Evolutionary conservation across 2,797 vertebrate genomes (phyloP).

Genomic region (Cuculus canorus): DNA sequence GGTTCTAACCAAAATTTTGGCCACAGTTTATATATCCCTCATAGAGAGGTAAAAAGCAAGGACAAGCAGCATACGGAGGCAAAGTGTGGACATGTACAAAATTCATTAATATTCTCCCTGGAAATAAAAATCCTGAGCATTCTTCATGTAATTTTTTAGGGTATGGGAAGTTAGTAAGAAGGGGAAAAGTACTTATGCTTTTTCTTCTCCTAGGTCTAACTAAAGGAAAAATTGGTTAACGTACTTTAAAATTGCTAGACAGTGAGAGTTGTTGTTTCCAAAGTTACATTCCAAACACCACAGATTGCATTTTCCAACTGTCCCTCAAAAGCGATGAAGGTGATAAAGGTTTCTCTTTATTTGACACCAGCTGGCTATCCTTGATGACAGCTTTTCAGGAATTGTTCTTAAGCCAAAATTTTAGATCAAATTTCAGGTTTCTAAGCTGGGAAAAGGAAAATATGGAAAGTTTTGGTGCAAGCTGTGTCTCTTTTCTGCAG

Average conservation of each 20-base stretch:
- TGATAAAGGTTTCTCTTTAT: not conserved
- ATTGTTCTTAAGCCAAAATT: not conserved
- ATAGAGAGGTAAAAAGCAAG: not conserved
- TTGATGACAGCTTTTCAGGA: not conserved
- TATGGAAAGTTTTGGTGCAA: not conserved
- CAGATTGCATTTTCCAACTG: not conserved
- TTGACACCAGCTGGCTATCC: not conserved
- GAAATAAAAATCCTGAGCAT: conserved; percentile 3
- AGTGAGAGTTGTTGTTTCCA: not conserved
- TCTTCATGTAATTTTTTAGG: not conserved
- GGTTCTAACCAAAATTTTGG: not conserved
- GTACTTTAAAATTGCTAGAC: not conserved
- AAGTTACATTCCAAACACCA: not conserved
- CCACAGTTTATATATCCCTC: not conserved
- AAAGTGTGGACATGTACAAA: not conserved
- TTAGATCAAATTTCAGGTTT: not conserved
- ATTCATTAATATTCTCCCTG: not conserved
- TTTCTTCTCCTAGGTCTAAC: not conserved
- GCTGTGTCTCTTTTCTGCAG: not conserved
- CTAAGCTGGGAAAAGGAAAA: not conserved
- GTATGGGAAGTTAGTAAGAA: not conserved
- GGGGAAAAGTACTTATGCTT: not conserved
- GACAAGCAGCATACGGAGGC: not conserved
- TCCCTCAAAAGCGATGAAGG: not conserved
- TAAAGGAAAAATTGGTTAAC: not conserved